Conservation (phyloP, 2,888 invertebrate genomes). For the Aspidiotus destructor region DNA sequence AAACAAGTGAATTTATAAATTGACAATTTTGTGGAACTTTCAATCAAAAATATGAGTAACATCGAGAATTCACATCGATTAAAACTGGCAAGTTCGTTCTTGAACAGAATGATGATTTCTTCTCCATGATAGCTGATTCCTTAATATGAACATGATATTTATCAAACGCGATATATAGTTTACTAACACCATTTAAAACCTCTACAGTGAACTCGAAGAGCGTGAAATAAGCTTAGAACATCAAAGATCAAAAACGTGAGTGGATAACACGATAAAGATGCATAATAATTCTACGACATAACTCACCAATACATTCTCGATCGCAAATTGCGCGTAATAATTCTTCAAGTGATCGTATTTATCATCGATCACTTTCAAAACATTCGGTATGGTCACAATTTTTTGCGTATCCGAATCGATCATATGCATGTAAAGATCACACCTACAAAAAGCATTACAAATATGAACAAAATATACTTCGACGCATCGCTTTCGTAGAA, state of each 20-base stretch:
- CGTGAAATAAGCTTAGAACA: conserved; percentile 5
- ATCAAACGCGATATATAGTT: too few relatives aligned
- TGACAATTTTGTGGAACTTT: too few relatives aligned
- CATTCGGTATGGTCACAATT: conserved; percentile 66
- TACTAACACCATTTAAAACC: too few relatives aligned
- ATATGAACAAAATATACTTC: background rate
- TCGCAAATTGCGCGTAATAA: conserved; percentile 62
- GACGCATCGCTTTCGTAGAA: background rate
- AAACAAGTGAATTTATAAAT: too few relatives aligned
- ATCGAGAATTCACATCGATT: too few relatives aligned
- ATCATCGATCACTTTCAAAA: conserved; percentile 69
- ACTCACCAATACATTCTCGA: conserved; percentile 53
- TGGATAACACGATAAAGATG: background rate
- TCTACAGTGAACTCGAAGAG: too few relatives aligned
- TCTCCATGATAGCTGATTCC: too few relatives aligned
- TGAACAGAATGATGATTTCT: too few relatives aligned
- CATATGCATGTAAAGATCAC: conserved; percentile 75
- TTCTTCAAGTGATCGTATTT: conserved; percentile 77
- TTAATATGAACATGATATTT: too few relatives aligned
- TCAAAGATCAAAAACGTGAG: background rate
- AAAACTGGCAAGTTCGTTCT: too few relatives aligned
- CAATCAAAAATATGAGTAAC: too few relatives aligned
- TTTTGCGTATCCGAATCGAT: conserved; percentile 63
- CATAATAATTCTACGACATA: background rate
- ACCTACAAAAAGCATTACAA: conserved; percentile 48